Conservation (phyloP, 30 jellyfish, hydroid and myxozoan species). For the Aurelia sp. region DNA sequence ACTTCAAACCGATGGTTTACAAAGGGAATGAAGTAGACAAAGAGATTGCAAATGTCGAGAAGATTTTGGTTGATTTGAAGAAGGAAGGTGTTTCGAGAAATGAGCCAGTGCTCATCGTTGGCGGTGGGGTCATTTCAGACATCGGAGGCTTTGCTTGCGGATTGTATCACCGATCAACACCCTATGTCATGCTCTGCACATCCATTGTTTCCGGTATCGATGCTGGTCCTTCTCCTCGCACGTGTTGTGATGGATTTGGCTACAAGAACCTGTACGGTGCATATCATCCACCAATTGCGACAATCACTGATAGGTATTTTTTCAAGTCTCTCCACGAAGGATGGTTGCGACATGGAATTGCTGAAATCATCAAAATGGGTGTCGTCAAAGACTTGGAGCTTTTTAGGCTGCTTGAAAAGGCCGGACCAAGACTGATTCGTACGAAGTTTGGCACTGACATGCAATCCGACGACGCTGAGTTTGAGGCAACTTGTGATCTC, state of each 20-base stretch:
- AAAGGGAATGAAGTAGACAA: conserved; percentile 71
- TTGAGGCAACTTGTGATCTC: conserved; percentile 55
- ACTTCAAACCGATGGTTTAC: conserved; percentile 26
- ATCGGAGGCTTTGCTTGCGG: conserved; percentile 76
- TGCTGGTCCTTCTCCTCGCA: conserved; percentile 77
- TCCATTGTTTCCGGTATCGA: conserved; percentile 68
- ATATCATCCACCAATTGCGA: conserved; percentile 64
- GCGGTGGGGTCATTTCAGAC: conserved; percentile 73
- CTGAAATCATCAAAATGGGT: conserved; percentile 73
- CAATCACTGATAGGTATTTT: conserved; percentile 65
- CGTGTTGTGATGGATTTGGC: conserved; percentile 74
- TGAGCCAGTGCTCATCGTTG: conserved; percentile 62
- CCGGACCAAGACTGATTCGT: conserved; percentile 66
- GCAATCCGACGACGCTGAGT: conserved; percentile 36
- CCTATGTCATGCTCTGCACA: conserved; percentile 77
- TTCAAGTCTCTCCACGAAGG: conserved; percentile 53
- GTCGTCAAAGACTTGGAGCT: conserved; percentile 51
- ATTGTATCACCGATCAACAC: conserved; percentile 63
- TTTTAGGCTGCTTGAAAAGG: conserved; percentile 50
- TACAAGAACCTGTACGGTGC: conserved; percentile 75
- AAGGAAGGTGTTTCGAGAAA: conserved; percentile 70
- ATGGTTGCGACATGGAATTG: conserved; percentile 74
- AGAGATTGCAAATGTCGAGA: conserved; percentile 56
- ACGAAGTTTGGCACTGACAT: conserved; percentile 64
- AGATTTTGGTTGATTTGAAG: conserved; percentile 55